A percentile compares a stretch with the other conserved stretches of the same genome.
Conservation (phyloP, 1,140 invertebrate genomes). For the Bombus soroeensis region DNA sequence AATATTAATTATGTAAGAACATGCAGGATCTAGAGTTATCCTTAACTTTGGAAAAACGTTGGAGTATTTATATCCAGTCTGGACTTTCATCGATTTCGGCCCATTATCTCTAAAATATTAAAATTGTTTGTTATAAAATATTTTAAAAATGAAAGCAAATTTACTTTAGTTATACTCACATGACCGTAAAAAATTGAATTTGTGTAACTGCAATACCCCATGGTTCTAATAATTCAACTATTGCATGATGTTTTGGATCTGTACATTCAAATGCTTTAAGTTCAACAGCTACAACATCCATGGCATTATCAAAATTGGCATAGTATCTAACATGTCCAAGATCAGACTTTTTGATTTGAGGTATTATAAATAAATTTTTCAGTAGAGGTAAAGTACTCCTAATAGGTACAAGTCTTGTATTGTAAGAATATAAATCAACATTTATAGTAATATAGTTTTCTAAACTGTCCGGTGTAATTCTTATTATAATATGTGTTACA, state of each 20-base stretch:
- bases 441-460: conserved; percentile 70
- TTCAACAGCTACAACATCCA: conserved; percentile 69
- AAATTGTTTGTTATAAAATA: not conserved
- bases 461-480: conserved; percentile 80
- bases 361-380: conserved; percentile 45
- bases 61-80: conserved; percentile 81
- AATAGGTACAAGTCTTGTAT: conserved; percentile 59
- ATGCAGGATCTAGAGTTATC: conserved; percentile 84
- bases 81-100: conserved; percentile 80
- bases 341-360: conserved; percentile 45
- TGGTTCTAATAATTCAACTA: conserved; percentile 85
- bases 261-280: conserved; percentile 76
- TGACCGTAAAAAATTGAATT: conserved; percentile 85
- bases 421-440: conserved; percentile 71
- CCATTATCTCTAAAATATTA: conserved; percentile 77
- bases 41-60: conserved; percentile 78
- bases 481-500: conserved; percentile 89
- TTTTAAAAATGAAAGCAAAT: not conserved
- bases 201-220: conserved; percentile 86
- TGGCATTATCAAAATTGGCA: conserved; percentile 62
- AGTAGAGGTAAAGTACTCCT: conserved; percentile 40
- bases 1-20: conserved; percentile 83
- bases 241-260: conserved; percentile 81
- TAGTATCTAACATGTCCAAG: conserved; percentile 72
- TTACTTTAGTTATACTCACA: conserved; percentile 65